These are phyloP conservation scores for Dendrocopos noguchii DNA, from an alignment of 2,113 vertebrate genomes.

Conservation along the genomic window DNA sequence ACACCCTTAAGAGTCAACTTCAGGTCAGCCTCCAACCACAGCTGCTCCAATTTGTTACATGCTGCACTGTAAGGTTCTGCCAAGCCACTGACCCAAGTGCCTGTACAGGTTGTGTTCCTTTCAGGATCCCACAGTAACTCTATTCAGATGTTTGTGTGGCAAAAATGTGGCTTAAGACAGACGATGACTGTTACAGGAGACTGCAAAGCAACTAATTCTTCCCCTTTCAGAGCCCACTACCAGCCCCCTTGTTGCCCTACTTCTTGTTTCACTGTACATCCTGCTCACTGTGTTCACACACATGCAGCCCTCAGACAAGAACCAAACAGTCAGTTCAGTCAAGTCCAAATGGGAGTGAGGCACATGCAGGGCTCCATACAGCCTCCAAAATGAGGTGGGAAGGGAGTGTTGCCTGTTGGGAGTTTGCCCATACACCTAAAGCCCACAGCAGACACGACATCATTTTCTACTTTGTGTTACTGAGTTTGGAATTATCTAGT, in stretches of 20 bases:
- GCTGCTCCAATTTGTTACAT: not conserved
- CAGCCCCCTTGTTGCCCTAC: not conserved
- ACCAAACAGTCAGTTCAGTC: not conserved
- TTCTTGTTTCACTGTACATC: not conserved
- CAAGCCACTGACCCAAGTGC: not conserved
- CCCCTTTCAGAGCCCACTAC: not conserved
- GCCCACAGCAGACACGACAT: not conserved
- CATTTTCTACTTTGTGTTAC: not conserved
- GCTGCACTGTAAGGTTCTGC: not conserved
- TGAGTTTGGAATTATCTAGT: not conserved
- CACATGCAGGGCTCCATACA: accelerated
- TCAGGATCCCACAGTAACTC: not conserved
- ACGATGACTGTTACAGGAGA: not conserved
- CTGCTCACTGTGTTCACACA: not conserved
- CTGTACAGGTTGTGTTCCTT: not conserved
- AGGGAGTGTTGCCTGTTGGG: not conserved
- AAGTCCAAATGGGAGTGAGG: not conserved
- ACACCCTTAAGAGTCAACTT: not conserved
- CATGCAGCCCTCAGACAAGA: not conserved
- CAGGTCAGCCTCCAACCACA: not conserved
- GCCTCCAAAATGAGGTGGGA: not conserved
- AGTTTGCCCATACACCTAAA: not conserved
- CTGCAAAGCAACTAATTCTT: not conserved
- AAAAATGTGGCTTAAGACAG: not conserved
- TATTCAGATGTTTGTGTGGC: not conserved